Percentiles rank a stretch among this genome's conserved stretches.
These are phyloP conservation scores for Sinocyclocheilus rhinocerous DNA, from an alignment of 2,113 vertebrate genomes.

Conservation along the genomic window DNA sequence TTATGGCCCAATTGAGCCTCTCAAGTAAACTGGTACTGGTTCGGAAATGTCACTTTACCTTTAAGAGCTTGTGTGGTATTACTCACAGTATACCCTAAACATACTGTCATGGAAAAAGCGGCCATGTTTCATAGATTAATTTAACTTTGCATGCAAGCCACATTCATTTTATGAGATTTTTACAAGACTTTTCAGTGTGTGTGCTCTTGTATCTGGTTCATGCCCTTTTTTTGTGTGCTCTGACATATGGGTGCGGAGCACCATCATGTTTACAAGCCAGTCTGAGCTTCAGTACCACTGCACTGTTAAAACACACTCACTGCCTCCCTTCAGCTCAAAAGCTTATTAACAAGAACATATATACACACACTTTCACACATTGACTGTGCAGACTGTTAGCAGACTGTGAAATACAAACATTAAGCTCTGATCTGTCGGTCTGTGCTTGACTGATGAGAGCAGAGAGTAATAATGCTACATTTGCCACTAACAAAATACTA, in stretches of 20 bases:
- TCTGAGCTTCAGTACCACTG: constrained; percentile 32
- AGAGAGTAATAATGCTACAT: constrained; percentile 7
- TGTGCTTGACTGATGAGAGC: not conserved
- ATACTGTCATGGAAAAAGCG: not conserved
- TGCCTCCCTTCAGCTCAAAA: constrained; percentile 7
- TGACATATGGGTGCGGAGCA: constrained; percentile 39
- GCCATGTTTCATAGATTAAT: not conserved
- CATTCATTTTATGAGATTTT: constrained; percentile 35
- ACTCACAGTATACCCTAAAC: not conserved
- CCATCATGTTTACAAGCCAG: constrained; percentile 47
- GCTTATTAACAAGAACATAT: constrained; percentile 26
- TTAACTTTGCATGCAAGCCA: constrained; percentile 18
- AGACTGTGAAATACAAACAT: constrained; percentile 38
- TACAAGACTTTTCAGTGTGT: not conserved
- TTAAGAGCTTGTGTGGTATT: not conserved
- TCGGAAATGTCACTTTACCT: not conserved
- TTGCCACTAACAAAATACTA: not conserved
- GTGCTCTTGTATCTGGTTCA: not conserved
- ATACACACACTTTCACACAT: not conserved
- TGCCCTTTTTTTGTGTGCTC: constrained; percentile 33
- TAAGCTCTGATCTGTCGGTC: not conserved
- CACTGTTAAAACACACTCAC: constrained; percentile 46
- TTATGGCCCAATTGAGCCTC: not conserved
- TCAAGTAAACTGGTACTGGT: not conserved
- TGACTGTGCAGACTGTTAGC: not conserved